Conservation (phyloP, 2,797 vertebrate genomes). For the Centroberyx gerrardi region DNA sequence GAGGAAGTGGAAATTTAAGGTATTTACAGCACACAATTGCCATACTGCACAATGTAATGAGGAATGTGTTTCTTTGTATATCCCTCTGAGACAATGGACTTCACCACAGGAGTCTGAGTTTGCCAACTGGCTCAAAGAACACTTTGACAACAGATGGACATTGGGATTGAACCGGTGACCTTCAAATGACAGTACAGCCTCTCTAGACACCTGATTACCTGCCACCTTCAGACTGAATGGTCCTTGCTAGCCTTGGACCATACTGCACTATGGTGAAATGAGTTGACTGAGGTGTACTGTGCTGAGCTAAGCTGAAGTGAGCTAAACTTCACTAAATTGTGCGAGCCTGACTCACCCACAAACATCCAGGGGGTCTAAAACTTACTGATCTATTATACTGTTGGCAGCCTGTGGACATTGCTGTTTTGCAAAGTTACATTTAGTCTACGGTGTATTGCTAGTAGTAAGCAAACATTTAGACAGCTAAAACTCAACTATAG, state of each 20-base stretch:
- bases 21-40: no score
- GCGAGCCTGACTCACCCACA: constrained; percentile 28
- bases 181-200: constrained; percentile 44
- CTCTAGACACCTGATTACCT: constrained; percentile 14
- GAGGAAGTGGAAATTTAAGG: no score
- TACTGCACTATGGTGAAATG: constrained; percentile 25
- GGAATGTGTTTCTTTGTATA: no score
- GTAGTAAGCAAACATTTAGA: constrained; percentile 9
- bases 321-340: constrained; percentile 43
- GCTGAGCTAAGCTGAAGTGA: not conserved
- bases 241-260: constrained; percentile 25
- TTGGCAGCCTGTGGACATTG: constrained; percentile 4
- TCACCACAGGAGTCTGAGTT: no score
- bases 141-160: no score
- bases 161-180: not conserved
- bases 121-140: no score
- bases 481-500: constrained; percentile 1
- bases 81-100: no score
- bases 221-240: constrained; percentile 14
- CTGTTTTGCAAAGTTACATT: not conserved
- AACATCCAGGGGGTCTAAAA: constrained; percentile 30
- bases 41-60: no score
- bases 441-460: no score
- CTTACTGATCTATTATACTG: constrained; percentile 22
- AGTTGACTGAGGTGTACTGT: constrained; percentile 35